Conservation (phyloP, 2,888 invertebrate genomes). For the Marasmarcha lunaedactyla region DNA sequence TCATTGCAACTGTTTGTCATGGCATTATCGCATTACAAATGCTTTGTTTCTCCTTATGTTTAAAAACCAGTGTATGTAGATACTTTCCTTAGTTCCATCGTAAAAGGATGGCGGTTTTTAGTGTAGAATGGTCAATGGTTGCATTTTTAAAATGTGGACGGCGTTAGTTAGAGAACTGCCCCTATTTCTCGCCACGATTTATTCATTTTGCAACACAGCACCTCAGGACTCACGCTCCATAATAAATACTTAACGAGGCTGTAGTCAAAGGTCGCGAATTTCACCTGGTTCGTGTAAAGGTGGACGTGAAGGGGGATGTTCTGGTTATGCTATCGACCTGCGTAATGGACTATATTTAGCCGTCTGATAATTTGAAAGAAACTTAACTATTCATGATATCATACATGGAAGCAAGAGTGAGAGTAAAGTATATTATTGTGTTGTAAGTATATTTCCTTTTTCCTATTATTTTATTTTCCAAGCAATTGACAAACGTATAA, state of each 20-base stretch:
- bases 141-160: conserved; percentile 54
- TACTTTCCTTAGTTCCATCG: conserved; percentile 16
- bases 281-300: conserved; percentile 44
- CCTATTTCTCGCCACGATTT: conserved; percentile 65
- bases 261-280: conserved; percentile 64
- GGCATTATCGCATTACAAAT: conserved; percentile 60
- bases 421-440: too few species aligned
- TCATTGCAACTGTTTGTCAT: conserved; percentile 53
- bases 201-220: conserved; percentile 68
- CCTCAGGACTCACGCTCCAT: conserved; percentile 48
- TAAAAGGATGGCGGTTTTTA: conserved; percentile 15
- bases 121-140: conserved; percentile 24
- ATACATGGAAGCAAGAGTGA: too few species aligned
- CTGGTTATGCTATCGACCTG: too few species aligned
- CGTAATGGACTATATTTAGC: too few species aligned
- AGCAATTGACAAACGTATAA: too few species aligned
- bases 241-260: conserved; percentile 57
- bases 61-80: conserved; percentile 26
- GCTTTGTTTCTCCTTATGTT: conserved; percentile 43
- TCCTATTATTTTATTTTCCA: too few species aligned
- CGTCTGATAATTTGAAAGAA: too few species aligned
- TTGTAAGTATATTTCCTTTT: too few species aligned
- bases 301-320: conserved; percentile 34
- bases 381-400: too few species aligned
- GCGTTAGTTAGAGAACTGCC: conserved; percentile 60